Evolutionary conservation across 2,797 vertebrate species (phyloP), one percentile per base, ranked within the genome.

Genomic region (Microcaecilia unicolor): DNA sequence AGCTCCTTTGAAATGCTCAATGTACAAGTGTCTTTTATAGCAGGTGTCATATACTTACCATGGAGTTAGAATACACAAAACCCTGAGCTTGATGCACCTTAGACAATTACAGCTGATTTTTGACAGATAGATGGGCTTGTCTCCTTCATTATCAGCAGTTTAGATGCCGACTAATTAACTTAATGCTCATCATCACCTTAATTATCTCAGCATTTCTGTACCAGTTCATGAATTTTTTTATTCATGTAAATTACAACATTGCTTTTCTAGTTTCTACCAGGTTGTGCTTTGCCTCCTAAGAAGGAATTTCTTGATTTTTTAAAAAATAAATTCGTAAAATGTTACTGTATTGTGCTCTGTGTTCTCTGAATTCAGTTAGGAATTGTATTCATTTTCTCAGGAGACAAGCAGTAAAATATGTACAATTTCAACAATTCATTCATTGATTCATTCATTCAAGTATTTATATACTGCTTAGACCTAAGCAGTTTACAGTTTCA

Each of bases 311-410:
- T 34, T 29, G 33, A n/a, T n/a, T n/a, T n/a, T n/a, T n/a, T n/a
- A n/a, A n/a, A n/a, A 55, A 41, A 37, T 33, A 28, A 38, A 29
- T 23, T 31, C 13, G 50, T 34, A 36, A 48, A 44, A 51, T n/a
- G n/a, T n/a, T n/a, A n/a, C n/a, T n/a, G n/a, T n/a, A n/a, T n/a
- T n/a, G n/a, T n/a, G n/a, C n/a, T n/a, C n/a, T n/a, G n/a, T n/a
- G n/a, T n/a, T n/a, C n/a, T n/a, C n/a, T n/a, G n/a, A n/a, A n/a
- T n/a, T n/a, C n/a, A n/a, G n/a, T n/a, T n/a, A n/a, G n/a, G n/a
- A n/a, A n/a, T n/a, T n/a, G n/a, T n/a, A n/a, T n/a, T n/a, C n/a
- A n/a, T n/a, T n/a, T n/a, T n/a, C n/a, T n/a, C n/a, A n/a, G n/a
- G n/a, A n/a, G n/a, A n/a, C n/a, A n/a, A n/a, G n/a, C n/a, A n/a